phyloP scores from a whole-genome alignment of 2,888 invertebrate species.

The Acleris literana region DNA sequence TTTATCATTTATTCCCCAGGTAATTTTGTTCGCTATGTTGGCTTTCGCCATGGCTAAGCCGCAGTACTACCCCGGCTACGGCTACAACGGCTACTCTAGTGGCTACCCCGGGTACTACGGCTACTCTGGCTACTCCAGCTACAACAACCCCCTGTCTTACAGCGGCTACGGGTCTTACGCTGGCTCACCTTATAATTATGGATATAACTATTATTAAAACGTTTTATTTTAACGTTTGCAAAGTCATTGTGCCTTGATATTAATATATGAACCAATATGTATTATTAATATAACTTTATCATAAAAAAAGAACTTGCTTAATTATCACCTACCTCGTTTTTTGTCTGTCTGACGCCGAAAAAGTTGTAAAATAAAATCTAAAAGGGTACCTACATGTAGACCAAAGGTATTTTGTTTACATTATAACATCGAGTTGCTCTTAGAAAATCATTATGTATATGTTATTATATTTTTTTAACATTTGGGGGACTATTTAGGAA shows the following conservation, averaged over 20 bases:
- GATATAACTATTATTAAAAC: conserved; percentile 64
- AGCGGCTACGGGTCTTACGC: conserved; percentile 62
- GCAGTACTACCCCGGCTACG: conserved; percentile 65
- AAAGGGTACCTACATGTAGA: too few species aligned
- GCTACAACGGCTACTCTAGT: conserved; percentile 58
- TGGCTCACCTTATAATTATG: conserved; percentile 64
- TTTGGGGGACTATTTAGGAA: too few species aligned
- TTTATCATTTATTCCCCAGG: conserved; percentile 54
- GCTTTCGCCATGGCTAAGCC: conserved; percentile 77
- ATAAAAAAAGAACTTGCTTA: too few species aligned
- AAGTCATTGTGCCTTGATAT: conserved; percentile 16
- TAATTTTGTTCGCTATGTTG: conserved; percentile 72
- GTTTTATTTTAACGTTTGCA: background rate
- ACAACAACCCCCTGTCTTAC: conserved; percentile 64
- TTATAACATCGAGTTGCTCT: too few species aligned
- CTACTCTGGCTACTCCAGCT: conserved; percentile 68
- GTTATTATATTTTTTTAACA: too few species aligned
- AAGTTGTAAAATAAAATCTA: too few species aligned
- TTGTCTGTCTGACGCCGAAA: too few species aligned
- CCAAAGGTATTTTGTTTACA: too few species aligned
- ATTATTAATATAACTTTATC: background rate
- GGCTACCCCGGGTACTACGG: conserved; percentile 56
- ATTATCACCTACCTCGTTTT: too few species aligned
- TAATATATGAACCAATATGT: conserved; percentile 11
- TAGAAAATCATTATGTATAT: too few species aligned